A percentile compares a stretch with the other conserved stretches of the same genome.
Evolutionary conservation across 2,113 vertebrate genomes (phyloP).

Genomic region (Vimba vimba): DNA sequence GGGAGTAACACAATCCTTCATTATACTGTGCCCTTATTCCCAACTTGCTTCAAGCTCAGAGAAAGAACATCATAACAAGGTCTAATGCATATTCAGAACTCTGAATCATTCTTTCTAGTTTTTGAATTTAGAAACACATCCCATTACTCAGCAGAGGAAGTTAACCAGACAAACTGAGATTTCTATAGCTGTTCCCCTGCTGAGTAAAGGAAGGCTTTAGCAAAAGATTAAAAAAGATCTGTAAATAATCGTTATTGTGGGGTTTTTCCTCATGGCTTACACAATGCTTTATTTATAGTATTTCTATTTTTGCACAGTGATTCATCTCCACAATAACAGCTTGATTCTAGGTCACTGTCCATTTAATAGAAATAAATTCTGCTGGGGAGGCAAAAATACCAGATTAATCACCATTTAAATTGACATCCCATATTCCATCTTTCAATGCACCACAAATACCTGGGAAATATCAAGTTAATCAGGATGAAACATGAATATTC

Average conservation of each 20-base stretch:
- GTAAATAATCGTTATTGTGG: constrained; percentile 28
- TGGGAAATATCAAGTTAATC: background rate
- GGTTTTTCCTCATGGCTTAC: background rate
- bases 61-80: constrained; percentile 9
- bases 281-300: constrained; percentile 24
- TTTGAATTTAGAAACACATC: constrained; percentile 5
- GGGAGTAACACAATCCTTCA: constrained; percentile 21
- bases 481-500: background rate
- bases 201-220: constrained; percentile 16
- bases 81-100: constrained; percentile 32
- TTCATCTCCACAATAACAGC: constrained; percentile 21
- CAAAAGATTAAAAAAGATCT: background rate
- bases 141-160: constrained; percentile 2
- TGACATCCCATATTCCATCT: background rate
- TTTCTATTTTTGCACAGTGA: constrained; percentile 22
- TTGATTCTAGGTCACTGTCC: constrained; percentile 28
- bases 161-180: constrained; percentile 6
- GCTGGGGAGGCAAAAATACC: background rate
- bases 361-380: constrained; percentile 1
- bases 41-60: constrained; percentile 17
- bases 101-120: constrained; percentile 25
- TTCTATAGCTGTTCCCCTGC: background rate
- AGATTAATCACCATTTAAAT: background rate
- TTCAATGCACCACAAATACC: background rate
- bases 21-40: constrained; percentile 8